A percentile compares a stretch with the other conserved stretches of the same genome.
Evolutionary conservation across 2,888 invertebrate species (phyloP).

Genomic region (Ectobius pallidus): DNA sequence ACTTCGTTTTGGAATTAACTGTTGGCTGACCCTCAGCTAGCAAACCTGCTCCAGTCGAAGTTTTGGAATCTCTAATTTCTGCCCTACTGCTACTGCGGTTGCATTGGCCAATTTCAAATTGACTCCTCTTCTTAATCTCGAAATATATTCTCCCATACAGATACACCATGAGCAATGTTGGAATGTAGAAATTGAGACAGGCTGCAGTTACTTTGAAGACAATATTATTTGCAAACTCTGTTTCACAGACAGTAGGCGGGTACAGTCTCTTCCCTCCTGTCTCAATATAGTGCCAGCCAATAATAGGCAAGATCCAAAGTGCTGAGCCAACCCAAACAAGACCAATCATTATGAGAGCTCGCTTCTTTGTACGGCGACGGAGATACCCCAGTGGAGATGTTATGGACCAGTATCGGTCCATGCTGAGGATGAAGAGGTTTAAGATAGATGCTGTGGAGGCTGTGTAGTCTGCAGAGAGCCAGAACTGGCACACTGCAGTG

Average conservation of each 20-base stretch:
- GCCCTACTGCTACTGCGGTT: slow-evolving; percentile 32
- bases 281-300: slow-evolving; percentile 56
- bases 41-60: slow-evolving; percentile 38
- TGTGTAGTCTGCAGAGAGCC: slow-evolving; percentile 63
- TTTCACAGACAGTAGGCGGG: slow-evolving; percentile 54
- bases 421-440: slow-evolving; percentile 59
- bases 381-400: slow-evolving; percentile 58
- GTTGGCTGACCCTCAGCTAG: neutral
- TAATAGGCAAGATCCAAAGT: slow-evolving; percentile 58
- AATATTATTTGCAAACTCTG: slow-evolving; percentile 58
- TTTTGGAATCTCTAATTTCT: too few relatives aligned
- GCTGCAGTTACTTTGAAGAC: slow-evolving; percentile 58
- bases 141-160: slow-evolving; percentile 57
- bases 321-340: slow-evolving; percentile 57
- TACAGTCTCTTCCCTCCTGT: slow-evolving; percentile 44
- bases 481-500: slow-evolving; percentile 60
- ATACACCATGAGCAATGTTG: slow-evolving; percentile 57
- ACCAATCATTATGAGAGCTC: slow-evolving; percentile 58
- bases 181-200: slow-evolving; percentile 60
- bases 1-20: neutral
- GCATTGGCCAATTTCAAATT: slow-evolving; percentile 42
- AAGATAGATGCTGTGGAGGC: slow-evolving; percentile 64
- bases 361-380: slow-evolving; percentile 55
- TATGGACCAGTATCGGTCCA: slow-evolving; percentile 60
- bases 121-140: slow-evolving; percentile 55